Conservation (phyloP, 2,888 invertebrate genomes). For the Ariolimax columbianus region DNA sequence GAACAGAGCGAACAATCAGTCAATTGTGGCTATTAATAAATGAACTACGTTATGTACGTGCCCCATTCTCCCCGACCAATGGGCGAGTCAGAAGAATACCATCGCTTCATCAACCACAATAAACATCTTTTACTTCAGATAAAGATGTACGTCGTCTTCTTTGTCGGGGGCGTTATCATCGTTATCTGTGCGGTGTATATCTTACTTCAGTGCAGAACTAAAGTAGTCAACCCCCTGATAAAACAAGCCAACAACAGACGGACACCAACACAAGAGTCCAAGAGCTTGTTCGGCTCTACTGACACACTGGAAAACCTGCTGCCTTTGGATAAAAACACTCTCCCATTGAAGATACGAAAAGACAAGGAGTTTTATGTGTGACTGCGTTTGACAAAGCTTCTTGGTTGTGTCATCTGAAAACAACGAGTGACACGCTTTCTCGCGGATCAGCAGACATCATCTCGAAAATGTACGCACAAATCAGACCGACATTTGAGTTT, state of each 20-base stretch:
- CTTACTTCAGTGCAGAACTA: slow-evolving; percentile 56
- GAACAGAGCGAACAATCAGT: no score
- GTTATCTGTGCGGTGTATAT: slow-evolving; percentile 59
- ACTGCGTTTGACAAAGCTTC: background rate
- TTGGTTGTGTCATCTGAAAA: background rate
- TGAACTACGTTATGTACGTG: slow-evolving; percentile 21
- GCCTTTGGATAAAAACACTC: slow-evolving; percentile 53
- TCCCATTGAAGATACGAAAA: slow-evolving; percentile 54
- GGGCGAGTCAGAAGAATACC: slow-evolving; percentile 52
- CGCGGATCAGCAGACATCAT: no score
- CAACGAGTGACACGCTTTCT: background rate
- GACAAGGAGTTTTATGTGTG: slow-evolving; percentile 58
- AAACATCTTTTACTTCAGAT: slow-evolving; percentile 59
- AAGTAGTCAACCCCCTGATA: slow-evolving; percentile 34
- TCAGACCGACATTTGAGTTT: no score
- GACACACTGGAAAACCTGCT: slow-evolving; percentile 57
- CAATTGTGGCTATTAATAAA: no score
- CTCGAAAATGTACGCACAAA: no score
- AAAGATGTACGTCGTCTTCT: slow-evolving; percentile 59
- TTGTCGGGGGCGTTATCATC: slow-evolving; percentile 57
- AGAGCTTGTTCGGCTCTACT: slow-evolving; percentile 54
- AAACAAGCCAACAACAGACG: slow-evolving; percentile 30
- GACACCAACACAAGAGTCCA: slow-evolving; percentile 50
- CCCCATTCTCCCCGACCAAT: slow-evolving; percentile 41
- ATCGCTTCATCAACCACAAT: slow-evolving; percentile 56